Evolutionary conservation across 1,140 invertebrate genomes (phyloP).

Genomic region (Spodoptera frugiperda): DNA sequence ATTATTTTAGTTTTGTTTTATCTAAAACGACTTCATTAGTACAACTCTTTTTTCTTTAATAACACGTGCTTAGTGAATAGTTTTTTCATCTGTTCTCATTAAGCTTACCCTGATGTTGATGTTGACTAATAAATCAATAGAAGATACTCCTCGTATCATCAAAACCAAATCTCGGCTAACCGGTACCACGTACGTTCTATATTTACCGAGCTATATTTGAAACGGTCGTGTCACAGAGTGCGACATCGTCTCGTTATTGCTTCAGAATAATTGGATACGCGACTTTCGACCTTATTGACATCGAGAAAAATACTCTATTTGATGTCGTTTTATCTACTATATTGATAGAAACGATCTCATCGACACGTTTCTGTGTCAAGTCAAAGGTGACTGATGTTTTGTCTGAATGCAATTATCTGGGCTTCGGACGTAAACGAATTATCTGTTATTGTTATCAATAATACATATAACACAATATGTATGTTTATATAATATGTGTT

Average conservation of each 20-base stretch:
- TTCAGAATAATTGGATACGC: constrained; percentile 51
- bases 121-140: constrained; percentile 46
- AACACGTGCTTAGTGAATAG: background rate
- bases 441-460: no score
- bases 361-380: constrained; percentile 6
- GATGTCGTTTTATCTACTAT: constrained; percentile 6
- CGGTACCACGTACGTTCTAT: constrained; percentile 71
- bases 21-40: background rate
- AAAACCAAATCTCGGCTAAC: constrained; percentile 51
- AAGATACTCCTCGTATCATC: constrained; percentile 33
- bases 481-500: no score
- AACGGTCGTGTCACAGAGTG: constrained; percentile 68
- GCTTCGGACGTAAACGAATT: no score
- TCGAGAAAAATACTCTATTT: constrained; percentile 19
- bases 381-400: background rate
- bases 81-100: background rate
- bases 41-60: background rate
- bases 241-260: constrained; percentile 66
- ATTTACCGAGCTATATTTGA: constrained; percentile 75
- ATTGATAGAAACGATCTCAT: constrained; percentile 9
- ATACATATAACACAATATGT: no score
- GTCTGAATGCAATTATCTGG: background rate
- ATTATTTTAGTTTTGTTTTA: no score
- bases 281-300: constrained; percentile 39
- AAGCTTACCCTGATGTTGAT: background rate